A percentile compares a stretch with the other conserved stretches of the same genome.
These are phyloP conservation scores for Anolis carolinensis DNA, from an alignment of 2,113 vertebrate genomes.

Conservation along the genomic window DNA sequence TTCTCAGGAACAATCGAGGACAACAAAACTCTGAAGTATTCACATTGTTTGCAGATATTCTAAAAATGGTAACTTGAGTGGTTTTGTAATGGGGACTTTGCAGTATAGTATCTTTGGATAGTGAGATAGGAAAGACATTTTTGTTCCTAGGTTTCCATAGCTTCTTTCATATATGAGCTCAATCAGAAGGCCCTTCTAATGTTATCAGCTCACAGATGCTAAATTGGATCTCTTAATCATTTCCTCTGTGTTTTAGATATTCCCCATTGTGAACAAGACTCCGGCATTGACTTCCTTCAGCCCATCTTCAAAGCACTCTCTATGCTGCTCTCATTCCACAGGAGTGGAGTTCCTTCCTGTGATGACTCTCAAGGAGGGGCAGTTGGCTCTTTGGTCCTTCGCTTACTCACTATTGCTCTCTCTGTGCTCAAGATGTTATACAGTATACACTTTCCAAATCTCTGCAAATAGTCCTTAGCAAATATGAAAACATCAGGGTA, in stretches of 20 bases:
- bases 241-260: constrained; percentile 21
- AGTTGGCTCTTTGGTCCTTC: background rate
- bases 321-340: constrained; percentile 18
- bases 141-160: background rate
- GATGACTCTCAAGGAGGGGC: background rate
- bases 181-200: constrained; percentile 1
- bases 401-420: constrained; percentile 1
- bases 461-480: background rate
- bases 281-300: constrained; percentile 15
- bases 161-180: background rate
- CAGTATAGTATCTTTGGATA: background rate
- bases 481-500: background rate
- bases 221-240: constrained; percentile 5
- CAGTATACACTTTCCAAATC: background rate
- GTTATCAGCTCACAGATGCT: constrained; percentile 14
- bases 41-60: background rate
- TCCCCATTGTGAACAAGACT: constrained; percentile 13
- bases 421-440: background rate
- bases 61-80: too few relatives aligned
- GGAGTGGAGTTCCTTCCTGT: constrained; percentile 26
- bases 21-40: background rate
- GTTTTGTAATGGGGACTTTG: background rate
- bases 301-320: constrained; percentile 29
- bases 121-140: background rate
- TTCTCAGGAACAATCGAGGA: constrained; percentile 1